Evolutionary conservation across 2,888 invertebrate species (phyloP).

Genomic region (Pyrrhia umbra): DNA sequence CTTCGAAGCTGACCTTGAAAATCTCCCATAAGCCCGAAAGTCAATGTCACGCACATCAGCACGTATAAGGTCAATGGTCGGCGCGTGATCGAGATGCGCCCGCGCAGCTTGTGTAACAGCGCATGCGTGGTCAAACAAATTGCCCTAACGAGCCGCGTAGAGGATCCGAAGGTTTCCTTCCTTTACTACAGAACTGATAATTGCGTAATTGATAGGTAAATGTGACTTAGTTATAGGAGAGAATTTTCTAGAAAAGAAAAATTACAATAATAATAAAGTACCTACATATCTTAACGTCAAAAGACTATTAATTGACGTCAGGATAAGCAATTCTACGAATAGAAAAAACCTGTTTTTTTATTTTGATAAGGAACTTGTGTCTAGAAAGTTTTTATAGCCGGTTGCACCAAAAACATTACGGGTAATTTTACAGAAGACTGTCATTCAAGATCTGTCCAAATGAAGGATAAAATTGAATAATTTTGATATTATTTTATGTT

Average conservation of each 20-base stretch:
- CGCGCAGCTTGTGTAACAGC: conserved; percentile 64
- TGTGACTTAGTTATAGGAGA: neutral
- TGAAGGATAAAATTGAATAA: too few species aligned
- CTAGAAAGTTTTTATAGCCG: too few species aligned
- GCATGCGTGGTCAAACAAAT: conserved; percentile 69
- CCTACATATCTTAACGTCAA: too few species aligned
- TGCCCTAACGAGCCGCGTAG: conserved; percentile 49
- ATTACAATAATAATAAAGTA: too few species aligned
- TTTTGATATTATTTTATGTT: too few species aligned
- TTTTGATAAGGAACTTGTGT: too few species aligned
- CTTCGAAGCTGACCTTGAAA: conserved; percentile 60
- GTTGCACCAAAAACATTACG: too few species aligned
- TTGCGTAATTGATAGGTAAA: conserved; percentile 33
- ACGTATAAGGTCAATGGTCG: conserved; percentile 72
- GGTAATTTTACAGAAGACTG: too few species aligned
- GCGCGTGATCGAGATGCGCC: conserved; percentile 61
- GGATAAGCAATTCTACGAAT: too few species aligned
- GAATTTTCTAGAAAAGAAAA: neutral
- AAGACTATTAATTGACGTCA: too few species aligned
- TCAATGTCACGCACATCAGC: conserved; percentile 70
- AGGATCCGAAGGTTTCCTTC: conserved; percentile 53
- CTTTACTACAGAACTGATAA: conserved; percentile 9
- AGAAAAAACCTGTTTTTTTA: too few species aligned
- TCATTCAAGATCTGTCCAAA: too few species aligned
- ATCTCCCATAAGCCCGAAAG: conserved; percentile 47